phyloP scores from a whole-genome alignment of 2,113 vertebrate species.

The Parotia lawesii region DNA sequence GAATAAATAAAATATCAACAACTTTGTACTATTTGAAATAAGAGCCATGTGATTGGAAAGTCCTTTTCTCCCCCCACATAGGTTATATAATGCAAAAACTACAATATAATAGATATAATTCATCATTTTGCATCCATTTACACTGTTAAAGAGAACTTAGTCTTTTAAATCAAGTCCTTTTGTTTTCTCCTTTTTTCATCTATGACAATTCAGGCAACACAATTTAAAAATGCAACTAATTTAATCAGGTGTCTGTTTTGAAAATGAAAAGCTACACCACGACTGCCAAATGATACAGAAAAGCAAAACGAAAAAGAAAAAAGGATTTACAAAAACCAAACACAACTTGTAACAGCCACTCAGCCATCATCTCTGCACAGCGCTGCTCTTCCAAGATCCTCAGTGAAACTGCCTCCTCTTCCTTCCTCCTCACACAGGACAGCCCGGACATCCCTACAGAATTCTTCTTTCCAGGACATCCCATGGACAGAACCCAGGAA shows the following conservation, averaged over 20 bases:
- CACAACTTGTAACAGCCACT: constrained; percentile 74
- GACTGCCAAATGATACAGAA: background rate
- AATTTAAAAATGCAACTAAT: background rate
- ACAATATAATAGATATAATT: background rate
- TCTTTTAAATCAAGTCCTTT: constrained; percentile 20
- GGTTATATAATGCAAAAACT: background rate
- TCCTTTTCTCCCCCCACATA: background rate
- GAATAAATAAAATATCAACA: constrained; percentile 37
- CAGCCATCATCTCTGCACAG: constrained; percentile 68
- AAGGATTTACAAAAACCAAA: constrained; percentile 26
- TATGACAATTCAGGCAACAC: background rate
- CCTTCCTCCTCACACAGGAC: constrained; percentile 59
- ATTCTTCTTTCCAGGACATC: background rate
- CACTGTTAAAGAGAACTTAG: background rate
- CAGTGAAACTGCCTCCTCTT: constrained; percentile 66
- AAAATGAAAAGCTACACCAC: background rate
- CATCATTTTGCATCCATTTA: background rate
- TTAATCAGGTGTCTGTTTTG: background rate
- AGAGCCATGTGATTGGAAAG: background rate
- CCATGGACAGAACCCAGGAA: background rate
- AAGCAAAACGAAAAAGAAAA: background rate
- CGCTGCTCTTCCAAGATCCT: constrained; percentile 67
- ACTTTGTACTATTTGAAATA: background rate
- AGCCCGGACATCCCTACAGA: constrained; percentile 62
- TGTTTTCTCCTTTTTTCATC: background rate